Percentiles rank a stretch among this genome's conserved stretches.
Evolutionary conservation across 2,797 vertebrate genomes (phyloP).

Genomic region (Natrix natrix): DNA sequence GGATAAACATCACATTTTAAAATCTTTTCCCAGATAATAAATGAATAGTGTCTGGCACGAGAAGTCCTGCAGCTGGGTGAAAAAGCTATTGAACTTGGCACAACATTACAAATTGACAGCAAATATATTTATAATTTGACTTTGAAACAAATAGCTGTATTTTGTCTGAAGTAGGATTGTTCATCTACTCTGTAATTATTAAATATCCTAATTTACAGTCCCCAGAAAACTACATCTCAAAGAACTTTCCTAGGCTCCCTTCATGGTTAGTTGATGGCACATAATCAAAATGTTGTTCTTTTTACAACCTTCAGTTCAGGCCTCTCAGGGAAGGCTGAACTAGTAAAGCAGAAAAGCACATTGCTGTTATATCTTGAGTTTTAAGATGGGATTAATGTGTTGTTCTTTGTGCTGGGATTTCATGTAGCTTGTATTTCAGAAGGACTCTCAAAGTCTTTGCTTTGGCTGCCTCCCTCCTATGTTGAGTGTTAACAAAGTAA

Average conservation of each 20-base stretch:
- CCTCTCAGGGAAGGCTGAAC: constrained; percentile 28
- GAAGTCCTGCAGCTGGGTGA: constrained; percentile 53
- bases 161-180: constrained; percentile 40
- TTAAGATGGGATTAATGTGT: constrained; percentile 53
- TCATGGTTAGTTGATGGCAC: constrained; percentile 37
- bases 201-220: constrained; percentile 27
- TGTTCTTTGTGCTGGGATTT: constrained; percentile 54
- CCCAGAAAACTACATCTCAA: constrained; percentile 47
- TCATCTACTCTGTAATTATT: constrained; percentile 38
- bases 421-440: constrained; percentile 30
- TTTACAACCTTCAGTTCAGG: constrained; percentile 41
- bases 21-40: constrained; percentile 60
- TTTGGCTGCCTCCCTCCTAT: constrained; percentile 49
- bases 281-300: constrained; percentile 34
- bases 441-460: constrained; percentile 42
- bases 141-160: constrained; percentile 55
- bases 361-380: constrained; percentile 27
- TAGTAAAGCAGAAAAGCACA: constrained; percentile 18
- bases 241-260: constrained; percentile 35
- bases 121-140: constrained; percentile 48
- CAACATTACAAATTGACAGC: constrained; percentile 51
- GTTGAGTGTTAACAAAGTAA: constrained; percentile 38
- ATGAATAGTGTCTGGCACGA: constrained; percentile 61
- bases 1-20: constrained; percentile 60
- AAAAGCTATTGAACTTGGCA: constrained; percentile 61